A percentile compares a stretch with the other conserved stretches of the same genome.
Evolutionary conservation across 2,797 vertebrate species (phyloP).

Genomic region (Astyanax mexicanus): DNA sequence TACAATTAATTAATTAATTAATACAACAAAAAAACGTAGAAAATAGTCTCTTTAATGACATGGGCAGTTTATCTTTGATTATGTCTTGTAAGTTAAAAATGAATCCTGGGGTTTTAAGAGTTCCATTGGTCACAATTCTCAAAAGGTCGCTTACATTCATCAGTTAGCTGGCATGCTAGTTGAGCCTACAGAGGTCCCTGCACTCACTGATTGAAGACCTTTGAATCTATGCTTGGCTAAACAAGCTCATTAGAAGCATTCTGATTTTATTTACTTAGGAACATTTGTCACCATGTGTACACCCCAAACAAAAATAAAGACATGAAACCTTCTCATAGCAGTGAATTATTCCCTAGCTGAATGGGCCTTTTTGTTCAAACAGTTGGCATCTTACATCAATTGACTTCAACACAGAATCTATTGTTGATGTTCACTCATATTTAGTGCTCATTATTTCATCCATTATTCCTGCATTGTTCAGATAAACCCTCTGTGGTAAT

Average conservation of each 20-base stretch:
- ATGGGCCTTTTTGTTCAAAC: neutral
- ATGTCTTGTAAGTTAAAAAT: too few relatives aligned
- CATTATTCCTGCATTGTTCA: neutral
- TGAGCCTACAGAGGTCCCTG: neutral
- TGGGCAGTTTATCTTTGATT: too few relatives aligned
- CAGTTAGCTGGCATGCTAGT: neutral
- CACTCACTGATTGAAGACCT: conserved; percentile 22
- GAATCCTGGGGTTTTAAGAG: too few relatives aligned
- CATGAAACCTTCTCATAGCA: conserved; percentile 1
- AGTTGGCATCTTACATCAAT: conserved; percentile 21
- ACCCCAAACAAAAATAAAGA: conserved; percentile 21
- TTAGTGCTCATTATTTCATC: conserved; percentile 1
- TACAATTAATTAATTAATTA: too few relatives aligned
- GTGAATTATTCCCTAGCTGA: conserved; percentile 17
- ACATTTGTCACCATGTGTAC: conserved; percentile 46
- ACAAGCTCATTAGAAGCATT: conserved; percentile 34
- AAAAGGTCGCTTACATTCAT: neutral
- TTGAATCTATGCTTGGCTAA: conserved; percentile 17
- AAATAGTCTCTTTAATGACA: too few relatives aligned
- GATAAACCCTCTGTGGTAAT: conserved; percentile 1
- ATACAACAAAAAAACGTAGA: too few relatives aligned
- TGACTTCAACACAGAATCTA: conserved; percentile 9
- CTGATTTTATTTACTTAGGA: conserved; percentile 41
- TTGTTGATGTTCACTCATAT: conserved; percentile 42
- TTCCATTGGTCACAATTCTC: neutral